phyloP scores from a whole-genome alignment of 2,797 vertebrate genomes.

The Urocyon cinereoargenteus region DNA sequence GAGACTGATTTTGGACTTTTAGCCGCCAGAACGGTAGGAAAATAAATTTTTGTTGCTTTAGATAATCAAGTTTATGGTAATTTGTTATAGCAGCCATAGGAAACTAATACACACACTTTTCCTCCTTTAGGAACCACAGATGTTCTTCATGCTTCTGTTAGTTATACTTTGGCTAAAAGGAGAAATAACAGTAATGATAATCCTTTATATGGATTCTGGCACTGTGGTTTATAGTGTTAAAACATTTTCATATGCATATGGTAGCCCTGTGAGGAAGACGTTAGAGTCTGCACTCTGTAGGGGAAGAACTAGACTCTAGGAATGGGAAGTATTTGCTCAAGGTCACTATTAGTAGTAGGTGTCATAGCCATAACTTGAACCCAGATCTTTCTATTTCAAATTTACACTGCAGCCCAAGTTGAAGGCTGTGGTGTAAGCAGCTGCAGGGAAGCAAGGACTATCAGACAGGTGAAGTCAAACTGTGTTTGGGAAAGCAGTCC shows the following conservation, averaged over 20 bases:
- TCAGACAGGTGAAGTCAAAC: not conserved
- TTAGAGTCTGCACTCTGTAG: not conserved
- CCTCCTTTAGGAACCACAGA: not conserved
- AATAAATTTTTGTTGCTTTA: not conserved
- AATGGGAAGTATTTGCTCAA: not conserved
- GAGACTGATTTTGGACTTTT: not conserved
- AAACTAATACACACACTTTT: not conserved
- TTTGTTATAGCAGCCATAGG: not conserved
- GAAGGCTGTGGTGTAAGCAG: not conserved
- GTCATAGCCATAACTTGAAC: constrained; percentile 2
- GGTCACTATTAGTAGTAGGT: not conserved
- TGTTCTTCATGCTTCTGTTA: not conserved
- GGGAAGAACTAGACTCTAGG: not conserved
- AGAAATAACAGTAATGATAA: not conserved
- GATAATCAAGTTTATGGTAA: not conserved
- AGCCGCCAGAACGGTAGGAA: not conserved
- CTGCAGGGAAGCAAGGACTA: not conserved
- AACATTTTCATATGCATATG: not conserved
- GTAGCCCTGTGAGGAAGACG: not conserved
- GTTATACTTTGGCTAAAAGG: constrained; percentile 26
- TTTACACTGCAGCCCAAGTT: not conserved
- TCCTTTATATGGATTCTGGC: not conserved
- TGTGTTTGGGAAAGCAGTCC: not conserved
- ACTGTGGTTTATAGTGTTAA: not conserved
- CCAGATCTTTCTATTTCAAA: not conserved